Conservation (phyloP, 92 coral and sea anemone species). For the Chrysogorgia sp. region DNA sequence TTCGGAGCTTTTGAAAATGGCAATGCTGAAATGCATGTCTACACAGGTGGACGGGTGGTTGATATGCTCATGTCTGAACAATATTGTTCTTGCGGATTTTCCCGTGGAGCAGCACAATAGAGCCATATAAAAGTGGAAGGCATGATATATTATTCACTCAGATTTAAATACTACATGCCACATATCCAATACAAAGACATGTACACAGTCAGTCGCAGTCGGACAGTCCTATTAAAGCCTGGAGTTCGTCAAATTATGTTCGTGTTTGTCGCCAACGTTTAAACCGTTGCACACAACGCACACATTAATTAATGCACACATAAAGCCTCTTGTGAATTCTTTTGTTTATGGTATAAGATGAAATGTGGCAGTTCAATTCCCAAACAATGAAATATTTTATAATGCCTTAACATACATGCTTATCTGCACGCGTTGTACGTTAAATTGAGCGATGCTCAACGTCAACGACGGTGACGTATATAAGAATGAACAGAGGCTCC, state of each 20-base stretch:
- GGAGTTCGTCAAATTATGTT: not conserved
- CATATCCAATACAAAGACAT: not conserved
- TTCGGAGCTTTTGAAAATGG: too few species aligned
- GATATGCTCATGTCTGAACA: slow-evolving; percentile 1
- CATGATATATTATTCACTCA: slow-evolving; percentile 1
- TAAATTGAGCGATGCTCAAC: not conserved
- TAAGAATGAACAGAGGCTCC: slow-evolving; percentile 6
- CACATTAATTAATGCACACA: too few species aligned
- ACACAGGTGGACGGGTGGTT: not conserved
- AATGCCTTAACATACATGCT: not conserved
- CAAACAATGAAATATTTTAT: not conserved
- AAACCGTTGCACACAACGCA: too few species aligned
- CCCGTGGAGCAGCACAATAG: slow-evolving; percentile 43
- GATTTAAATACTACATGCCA: not conserved
- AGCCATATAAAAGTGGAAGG: slow-evolving; percentile 4
- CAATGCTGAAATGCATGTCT: not conserved
- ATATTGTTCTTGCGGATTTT: slow-evolving; percentile 29
- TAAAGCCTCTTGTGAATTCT: too few species aligned
- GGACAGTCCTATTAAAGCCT: too few species aligned
- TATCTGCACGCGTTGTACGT: not conserved
- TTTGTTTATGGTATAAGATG: not conserved
- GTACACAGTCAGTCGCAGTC: too few species aligned
- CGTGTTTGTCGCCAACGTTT: not conserved
- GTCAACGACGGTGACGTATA: too few species aligned
- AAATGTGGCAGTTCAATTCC: not conserved